phyloP scores from a whole-genome alignment of 2,888 invertebrate species.

The Terebella lapidaria region DNA sequence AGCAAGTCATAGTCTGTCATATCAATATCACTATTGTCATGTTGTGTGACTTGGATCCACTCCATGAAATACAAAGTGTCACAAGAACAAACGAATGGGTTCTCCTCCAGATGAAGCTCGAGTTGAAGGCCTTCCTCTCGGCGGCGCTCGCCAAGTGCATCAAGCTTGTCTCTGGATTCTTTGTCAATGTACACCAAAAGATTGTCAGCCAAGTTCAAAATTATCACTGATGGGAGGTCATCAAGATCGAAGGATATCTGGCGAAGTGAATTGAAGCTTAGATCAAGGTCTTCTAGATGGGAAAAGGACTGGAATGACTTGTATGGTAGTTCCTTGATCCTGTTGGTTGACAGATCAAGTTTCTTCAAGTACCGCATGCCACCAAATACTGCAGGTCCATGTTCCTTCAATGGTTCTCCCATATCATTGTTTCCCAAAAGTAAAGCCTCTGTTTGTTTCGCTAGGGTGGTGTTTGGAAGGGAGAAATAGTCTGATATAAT shows the following conservation, averaged over 20 bases:
- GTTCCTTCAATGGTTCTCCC: no score
- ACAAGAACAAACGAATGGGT: no score
- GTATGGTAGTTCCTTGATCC: not conserved
- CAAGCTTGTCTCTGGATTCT: not conserved
- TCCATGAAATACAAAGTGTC: not conserved
- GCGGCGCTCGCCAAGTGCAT: not conserved
- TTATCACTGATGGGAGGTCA: not conserved
- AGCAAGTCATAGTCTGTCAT: no score
- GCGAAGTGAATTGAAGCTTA: not conserved
- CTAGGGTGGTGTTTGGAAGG: no score
- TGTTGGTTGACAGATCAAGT: not conserved
- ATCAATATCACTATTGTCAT: no score
- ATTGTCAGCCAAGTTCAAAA: not conserved
- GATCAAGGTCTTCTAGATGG: not conserved
- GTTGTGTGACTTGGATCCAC: no score
- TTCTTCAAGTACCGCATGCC: not conserved
- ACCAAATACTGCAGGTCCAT: no score
- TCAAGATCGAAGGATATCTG: not conserved
- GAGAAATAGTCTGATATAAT: no score
- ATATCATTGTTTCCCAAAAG: no score
- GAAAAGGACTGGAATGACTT: not conserved
- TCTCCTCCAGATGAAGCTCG: no score
- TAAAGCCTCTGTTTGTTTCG: no score
- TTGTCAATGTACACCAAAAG: not conserved
- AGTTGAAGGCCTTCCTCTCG: no score